These are phyloP conservation scores for Agrotis exclamationis DNA, from an alignment of 2,888 invertebrate genomes.

Conservation along the genomic window DNA sequence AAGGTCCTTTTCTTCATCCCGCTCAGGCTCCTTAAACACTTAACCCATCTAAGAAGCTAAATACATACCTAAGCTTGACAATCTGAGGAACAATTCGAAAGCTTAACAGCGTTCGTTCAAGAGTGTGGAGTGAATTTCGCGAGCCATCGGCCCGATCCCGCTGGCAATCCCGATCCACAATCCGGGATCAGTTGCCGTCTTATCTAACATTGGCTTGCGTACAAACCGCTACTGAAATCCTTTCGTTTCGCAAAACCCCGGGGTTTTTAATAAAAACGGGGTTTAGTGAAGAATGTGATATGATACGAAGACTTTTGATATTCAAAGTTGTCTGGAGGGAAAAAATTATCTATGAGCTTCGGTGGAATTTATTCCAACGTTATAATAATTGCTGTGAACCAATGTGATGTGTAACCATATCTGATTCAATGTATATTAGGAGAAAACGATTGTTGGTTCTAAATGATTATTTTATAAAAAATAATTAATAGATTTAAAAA, in stretches of 20 bases:
- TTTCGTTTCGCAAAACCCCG: conserved; percentile 38
- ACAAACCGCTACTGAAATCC: conserved; percentile 66
- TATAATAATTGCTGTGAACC: not conserved
- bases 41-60: conserved; percentile 23
- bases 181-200: conserved; percentile 79
- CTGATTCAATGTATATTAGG: too few species aligned
- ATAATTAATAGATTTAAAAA: too few species aligned
- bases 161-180: conserved; percentile 63
- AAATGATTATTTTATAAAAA: too few species aligned
- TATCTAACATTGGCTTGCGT: conserved; percentile 82
- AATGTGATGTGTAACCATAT: too few species aligned
- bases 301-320: conserved; percentile 38
- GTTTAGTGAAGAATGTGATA: conserved; percentile 38
- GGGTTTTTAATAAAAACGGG: conserved; percentile 61
- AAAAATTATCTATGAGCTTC: not conserved
- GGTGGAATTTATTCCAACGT: not conserved
- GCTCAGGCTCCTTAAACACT: conserved; percentile 8
- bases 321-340: conserved; percentile 31
- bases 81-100: conserved; percentile 51
- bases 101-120: conserved; percentile 53
- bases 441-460: too few species aligned
- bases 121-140: conserved; percentile 62
- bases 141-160: conserved; percentile 58
- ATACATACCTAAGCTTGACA: conserved; percentile 48
- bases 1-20: not conserved